Evolutionary conservation across 2,113 vertebrate genomes (phyloP), one percentile per base, ranked within the genome.

Genomic region (Cyrtonyx montezumae): DNA sequence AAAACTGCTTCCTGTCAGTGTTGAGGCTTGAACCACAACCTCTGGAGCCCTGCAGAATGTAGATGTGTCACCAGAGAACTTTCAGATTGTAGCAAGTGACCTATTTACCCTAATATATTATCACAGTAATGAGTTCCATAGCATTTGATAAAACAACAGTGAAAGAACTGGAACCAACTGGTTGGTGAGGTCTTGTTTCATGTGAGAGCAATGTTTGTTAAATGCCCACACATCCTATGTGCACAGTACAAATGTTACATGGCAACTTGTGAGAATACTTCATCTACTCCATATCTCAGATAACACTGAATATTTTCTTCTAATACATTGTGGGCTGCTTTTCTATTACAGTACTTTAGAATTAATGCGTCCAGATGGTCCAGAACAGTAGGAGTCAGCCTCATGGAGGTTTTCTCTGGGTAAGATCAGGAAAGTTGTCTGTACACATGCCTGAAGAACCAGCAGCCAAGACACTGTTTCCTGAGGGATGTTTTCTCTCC

Each of bases 371-470:
- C 91, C 94, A 95, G 94, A 93, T 96, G 94, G 93, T 84, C 43
- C 46, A 74, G 51, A 95, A 91, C 94, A 95, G 91, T 87, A 89
- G 87, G 93, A 83, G 51, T 66, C 75, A 83, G 51, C 89, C 71
- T 87, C 12, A 7, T 59, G 70, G 81, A 77, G 63, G 34, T 22
- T 70, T 77, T 88, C 32, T 63, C 55, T 94, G 61, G 19, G 14
- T 48, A 87, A 68, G 61, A 90, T 42, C 28, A 59, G 61, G 14
- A 88, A 40, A 78, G 28, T 56, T 76, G 37, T 74, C 71, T 75
- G 42, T 63, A 51, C 56, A 37, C 22, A 18, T 77, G 81, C 79
- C 78, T 6, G 2, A 70, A 69, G 7, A 63, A 74, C 28, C 6
- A 84, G 71, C 23, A 89, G 78, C 67, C 71, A 85, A 83, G 46